These are phyloP conservation scores for Phocoena phocoena DNA, from an alignment of 2,113 vertebrate species.

Conservation along the genomic window DNA sequence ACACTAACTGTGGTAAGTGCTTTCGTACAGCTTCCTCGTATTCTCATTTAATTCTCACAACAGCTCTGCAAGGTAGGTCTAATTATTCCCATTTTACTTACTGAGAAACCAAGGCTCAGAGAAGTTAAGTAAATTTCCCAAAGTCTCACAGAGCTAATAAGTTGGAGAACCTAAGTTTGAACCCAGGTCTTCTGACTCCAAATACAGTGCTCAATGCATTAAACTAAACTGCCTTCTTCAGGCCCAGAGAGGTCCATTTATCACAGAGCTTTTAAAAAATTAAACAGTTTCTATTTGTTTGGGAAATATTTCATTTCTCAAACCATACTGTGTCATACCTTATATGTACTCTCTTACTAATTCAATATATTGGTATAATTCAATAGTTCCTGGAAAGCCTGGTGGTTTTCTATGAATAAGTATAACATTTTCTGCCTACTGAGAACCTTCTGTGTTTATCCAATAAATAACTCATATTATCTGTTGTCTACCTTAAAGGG, in stretches of 20 bases:
- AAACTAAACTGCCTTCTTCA: background rate
- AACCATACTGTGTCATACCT: background rate
- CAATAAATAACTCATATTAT: constrained; percentile 1
- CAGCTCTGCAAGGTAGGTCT: background rate
- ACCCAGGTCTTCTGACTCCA: background rate
- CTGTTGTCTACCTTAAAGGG: background rate
- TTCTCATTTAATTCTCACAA: constrained; percentile 13
- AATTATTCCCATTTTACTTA: background rate
- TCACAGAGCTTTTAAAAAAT: background rate
- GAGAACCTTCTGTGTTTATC: background rate
- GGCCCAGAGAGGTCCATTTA: background rate
- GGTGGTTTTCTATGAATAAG: background rate
- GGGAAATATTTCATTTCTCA: background rate
- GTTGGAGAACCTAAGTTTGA: background rate
- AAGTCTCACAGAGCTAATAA: background rate
- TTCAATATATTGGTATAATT: background rate
- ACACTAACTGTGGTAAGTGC: background rate
- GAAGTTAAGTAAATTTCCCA: background rate
- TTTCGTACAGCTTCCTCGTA: background rate
- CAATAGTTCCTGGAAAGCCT: background rate
- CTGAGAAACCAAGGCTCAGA: background rate
- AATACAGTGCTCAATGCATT: background rate
- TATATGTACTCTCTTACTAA: background rate
- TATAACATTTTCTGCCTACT: background rate
- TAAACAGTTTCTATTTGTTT: constrained; percentile 9